A percentile compares a stretch with the other conserved stretches of the same genome.
Evolutionary conservation across 2,888 invertebrate genomes (phyloP).

Genomic region (Meghimatium bilineatum): DNA sequence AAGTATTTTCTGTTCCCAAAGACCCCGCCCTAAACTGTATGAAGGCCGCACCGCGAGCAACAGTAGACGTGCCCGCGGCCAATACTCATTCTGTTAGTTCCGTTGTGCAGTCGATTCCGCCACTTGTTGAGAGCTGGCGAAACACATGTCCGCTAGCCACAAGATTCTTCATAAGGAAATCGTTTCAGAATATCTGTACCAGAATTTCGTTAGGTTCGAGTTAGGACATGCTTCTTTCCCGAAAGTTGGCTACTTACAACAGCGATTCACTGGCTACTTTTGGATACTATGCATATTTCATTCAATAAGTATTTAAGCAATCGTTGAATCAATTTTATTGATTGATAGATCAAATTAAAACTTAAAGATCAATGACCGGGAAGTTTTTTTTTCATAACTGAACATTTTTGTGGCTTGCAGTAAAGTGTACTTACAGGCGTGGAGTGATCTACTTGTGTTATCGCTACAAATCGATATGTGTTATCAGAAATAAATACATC

Average conservation of each 20-base stretch:
- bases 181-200: background rate
- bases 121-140: conserved; percentile 10
- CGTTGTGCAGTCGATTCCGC: background rate
- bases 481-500: too few relatives aligned
- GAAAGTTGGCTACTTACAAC: background rate
- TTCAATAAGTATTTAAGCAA: background rate
- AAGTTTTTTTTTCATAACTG: too few relatives aligned
- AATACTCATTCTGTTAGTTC: too few relatives aligned
- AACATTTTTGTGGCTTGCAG: too few relatives aligned
- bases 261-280: background rate
- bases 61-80: background rate
- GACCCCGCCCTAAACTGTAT: background rate
- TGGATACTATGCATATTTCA: background rate
- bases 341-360: background rate
- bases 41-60: background rate
- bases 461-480: too few relatives aligned
- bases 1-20: background rate
- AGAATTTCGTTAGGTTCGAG: background rate
- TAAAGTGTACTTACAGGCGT: too few relatives aligned
- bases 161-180: background rate
- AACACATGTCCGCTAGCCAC: background rate
- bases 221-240: background rate
- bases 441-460: too few relatives aligned
- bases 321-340: background rate
- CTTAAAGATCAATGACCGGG: too few relatives aligned